These are phyloP conservation scores for Cottoperca gobio DNA, from an alignment of 2,797 vertebrate genomes.

Conservation along the genomic window DNA sequence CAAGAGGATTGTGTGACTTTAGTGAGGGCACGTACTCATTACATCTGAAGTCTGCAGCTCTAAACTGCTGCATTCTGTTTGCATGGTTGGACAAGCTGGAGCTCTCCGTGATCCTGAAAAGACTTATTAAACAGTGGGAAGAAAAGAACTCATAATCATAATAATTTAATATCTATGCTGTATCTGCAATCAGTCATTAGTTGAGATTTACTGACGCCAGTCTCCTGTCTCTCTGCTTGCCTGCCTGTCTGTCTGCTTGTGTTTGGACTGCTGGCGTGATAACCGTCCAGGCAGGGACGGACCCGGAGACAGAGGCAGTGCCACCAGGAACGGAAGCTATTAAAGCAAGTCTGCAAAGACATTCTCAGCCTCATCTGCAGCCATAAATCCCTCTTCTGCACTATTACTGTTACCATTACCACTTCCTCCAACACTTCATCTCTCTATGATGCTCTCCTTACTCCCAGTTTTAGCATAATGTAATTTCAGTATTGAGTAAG, in stretches of 20 bases:
- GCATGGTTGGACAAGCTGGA: neutral
- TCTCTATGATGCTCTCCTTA: neutral
- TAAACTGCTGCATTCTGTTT: neutral
- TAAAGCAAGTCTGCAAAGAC: slow-evolving; percentile 59
- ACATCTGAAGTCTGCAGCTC: neutral
- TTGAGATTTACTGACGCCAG: neutral
- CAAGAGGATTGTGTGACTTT: neutral
- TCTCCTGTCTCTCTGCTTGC: no score
- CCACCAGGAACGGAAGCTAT: slow-evolving; percentile 52
- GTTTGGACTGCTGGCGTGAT: slow-evolving; percentile 57
- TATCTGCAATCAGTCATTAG: slow-evolving; percentile 1
- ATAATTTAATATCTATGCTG: neutral
- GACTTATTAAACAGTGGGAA: neutral
- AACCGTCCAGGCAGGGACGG: slow-evolving; percentile 45
- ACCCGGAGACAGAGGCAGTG: slow-evolving; percentile 53
- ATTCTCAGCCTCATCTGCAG: slow-evolving; percentile 50
- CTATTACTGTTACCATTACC: slow-evolving; percentile 15
- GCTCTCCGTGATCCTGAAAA: neutral
- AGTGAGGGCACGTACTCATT: neutral
- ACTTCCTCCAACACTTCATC: slow-evolving; percentile 20
- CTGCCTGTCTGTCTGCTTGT: slow-evolving; percentile 32
- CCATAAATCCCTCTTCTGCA: slow-evolving; percentile 49
- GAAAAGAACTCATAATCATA: no score
- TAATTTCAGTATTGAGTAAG: neutral
- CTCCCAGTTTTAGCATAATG: neutral